These are phyloP conservation scores for Etheostoma spectabile DNA, from an alignment of 2,113 vertebrate genomes.

Conservation along the genomic window DNA sequence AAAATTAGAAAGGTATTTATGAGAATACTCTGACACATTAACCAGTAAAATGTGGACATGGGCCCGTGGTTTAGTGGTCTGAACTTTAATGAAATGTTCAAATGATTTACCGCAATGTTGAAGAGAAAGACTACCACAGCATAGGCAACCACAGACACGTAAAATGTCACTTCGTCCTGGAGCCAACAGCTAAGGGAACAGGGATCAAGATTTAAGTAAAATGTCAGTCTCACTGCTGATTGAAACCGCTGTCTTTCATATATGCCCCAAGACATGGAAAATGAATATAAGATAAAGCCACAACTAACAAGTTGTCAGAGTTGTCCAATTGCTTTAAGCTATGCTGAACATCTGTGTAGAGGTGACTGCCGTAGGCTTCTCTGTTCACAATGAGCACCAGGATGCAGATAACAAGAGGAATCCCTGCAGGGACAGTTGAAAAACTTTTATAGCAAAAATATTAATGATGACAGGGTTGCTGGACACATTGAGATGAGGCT, in stretches of 20 bases:
- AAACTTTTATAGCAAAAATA: background rate
- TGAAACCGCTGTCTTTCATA: background rate
- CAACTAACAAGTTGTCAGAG: constrained; percentile 86
- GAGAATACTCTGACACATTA: background rate
- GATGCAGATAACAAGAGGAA: constrained; percentile 87
- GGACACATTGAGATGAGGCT: background rate
- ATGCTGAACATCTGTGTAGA: constrained; percentile 7
- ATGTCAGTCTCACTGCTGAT: background rate
- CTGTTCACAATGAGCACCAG: constrained; percentile 84
- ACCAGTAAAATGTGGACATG: background rate
- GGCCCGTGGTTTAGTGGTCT: background rate
- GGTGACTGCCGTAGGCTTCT: constrained; percentile 83
- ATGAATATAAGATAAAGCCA: background rate
- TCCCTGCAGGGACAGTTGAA: constrained; percentile 79
- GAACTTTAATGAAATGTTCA: background rate
- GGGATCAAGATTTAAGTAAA: background rate
- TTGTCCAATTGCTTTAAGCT: constrained; percentile 56
- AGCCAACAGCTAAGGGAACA: constrained; percentile 89
- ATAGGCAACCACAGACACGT: constrained; percentile 88
- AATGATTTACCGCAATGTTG: constrained; percentile 80
- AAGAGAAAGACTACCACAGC: constrained; percentile 86
- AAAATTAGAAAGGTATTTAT: background rate
- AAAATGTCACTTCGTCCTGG: constrained; percentile 85
- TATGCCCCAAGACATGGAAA: background rate
- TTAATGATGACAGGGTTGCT: background rate